Percentiles rank a stretch among this genome's conserved stretches.
These are phyloP conservation scores for Agrypnus murinus DNA, from an alignment of 2,888 invertebrate species.

Conservation along the genomic window DNA sequence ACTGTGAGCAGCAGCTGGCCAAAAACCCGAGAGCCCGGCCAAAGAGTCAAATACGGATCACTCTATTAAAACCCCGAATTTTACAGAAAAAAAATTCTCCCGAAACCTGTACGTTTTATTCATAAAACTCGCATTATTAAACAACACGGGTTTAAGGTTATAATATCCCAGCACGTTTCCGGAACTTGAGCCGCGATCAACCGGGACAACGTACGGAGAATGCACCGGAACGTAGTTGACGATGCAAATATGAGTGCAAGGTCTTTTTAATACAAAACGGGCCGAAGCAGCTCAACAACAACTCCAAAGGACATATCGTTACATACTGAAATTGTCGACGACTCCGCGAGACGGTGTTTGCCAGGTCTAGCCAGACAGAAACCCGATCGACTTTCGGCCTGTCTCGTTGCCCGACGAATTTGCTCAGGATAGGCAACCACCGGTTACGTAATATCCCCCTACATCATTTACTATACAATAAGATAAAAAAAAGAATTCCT, in stretches of 20 bases:
- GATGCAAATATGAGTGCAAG: constrained; percentile 43
- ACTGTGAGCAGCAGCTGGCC: constrained; percentile 62
- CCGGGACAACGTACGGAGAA: constrained; percentile 3
- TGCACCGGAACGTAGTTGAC: constrained; percentile 32
- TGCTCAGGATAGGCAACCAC: constrained; percentile 64
- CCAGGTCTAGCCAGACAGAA: constrained; percentile 66
- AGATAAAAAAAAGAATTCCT: constrained; percentile 37
- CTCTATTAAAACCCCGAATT: constrained; percentile 42
- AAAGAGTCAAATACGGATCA: constrained; percentile 63
- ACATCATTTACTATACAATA: constrained; percentile 63
- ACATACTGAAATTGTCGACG: constrained; percentile 65
- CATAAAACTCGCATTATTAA: too few relatives aligned
- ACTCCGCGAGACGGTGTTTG: constrained; percentile 60
- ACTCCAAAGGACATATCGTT: constrained; percentile 62
- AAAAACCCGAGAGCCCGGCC: constrained; percentile 65
- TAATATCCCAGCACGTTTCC: constrained; percentile 16
- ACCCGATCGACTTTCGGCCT: constrained; percentile 64
- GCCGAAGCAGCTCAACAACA: constrained; percentile 52
- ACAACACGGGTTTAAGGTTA: constrained; percentile 1
- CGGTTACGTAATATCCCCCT: constrained; percentile 66
- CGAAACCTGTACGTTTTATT: constrained; percentile 25
- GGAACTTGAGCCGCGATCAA: constrained; percentile 29
- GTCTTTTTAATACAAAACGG: constrained; percentile 47
- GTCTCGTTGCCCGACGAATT: constrained; percentile 61
- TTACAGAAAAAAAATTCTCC: constrained; percentile 39